phyloP scores from a whole-genome alignment of 2,888 invertebrate genomes.

The Hydroisotoma schaefferi region DNA sequence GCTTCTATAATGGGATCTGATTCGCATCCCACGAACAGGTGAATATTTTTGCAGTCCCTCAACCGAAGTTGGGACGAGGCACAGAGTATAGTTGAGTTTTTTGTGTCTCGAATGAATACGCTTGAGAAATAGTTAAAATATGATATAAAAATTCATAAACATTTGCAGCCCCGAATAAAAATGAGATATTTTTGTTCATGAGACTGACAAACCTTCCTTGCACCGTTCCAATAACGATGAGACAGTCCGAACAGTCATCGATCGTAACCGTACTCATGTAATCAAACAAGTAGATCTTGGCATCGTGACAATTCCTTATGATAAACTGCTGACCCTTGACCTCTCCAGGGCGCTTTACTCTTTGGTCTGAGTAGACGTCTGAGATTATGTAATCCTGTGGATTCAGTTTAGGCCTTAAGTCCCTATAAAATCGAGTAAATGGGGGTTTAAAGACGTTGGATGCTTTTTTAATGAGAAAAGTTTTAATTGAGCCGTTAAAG shows the following conservation, averaged over 20 bases:
- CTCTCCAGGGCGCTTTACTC: slow-evolving; percentile 34
- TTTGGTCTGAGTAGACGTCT: slow-evolving; percentile 21
- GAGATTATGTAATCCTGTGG: slow-evolving; percentile 31
- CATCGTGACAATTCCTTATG: slow-evolving; percentile 37
- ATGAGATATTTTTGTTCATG: neutral
- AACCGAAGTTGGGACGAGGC: slow-evolving; percentile 43
- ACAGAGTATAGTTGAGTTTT: slow-evolving; percentile 40
- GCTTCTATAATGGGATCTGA: slow-evolving; percentile 46
- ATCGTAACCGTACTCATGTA: slow-evolving; percentile 41
- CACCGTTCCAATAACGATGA: slow-evolving; percentile 40
- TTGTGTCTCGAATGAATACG: slow-evolving; percentile 42
- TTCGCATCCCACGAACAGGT: slow-evolving; percentile 41
- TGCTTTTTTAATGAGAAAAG: neutral
- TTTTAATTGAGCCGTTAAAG: neutral
- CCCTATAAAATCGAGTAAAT: slow-evolving; percentile 21
- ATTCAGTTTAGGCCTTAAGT: slow-evolving; percentile 32
- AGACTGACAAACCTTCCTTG: slow-evolving; percentile 32
- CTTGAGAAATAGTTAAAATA: slow-evolving; percentile 24
- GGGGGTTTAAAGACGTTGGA: neutral
- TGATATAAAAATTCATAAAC: no score
- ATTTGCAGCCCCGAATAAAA: neutral
- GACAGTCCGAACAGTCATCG: slow-evolving; percentile 42
- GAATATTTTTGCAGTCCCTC: slow-evolving; percentile 41
- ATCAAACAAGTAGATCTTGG: slow-evolving; percentile 42
- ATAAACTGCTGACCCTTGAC: slow-evolving; percentile 43